A percentile compares a stretch with the other conserved stretches of the same genome.
phyloP scores from a whole-genome alignment of 2,113 vertebrate genomes.

The Lycocorax pyrrhopterus region DNA sequence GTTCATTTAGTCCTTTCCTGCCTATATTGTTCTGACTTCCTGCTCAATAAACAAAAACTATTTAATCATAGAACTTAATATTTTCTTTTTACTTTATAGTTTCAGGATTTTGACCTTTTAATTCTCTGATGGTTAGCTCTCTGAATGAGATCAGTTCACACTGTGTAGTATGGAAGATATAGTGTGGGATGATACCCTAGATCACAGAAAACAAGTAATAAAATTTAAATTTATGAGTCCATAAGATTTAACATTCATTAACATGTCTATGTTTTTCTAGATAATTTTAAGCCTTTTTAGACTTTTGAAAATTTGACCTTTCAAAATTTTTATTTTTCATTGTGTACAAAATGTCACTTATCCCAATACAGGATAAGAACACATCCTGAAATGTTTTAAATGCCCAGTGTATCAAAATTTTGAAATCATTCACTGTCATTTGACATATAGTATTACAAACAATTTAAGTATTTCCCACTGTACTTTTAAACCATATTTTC shows the following conservation, averaged over 20 bases:
- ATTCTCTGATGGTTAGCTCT: not conserved
- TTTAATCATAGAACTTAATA: not conserved
- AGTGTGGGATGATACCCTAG: not conserved
- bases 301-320: not conserved
- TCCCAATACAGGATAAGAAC: not conserved
- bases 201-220: not conserved
- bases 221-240: not conserved
- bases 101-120: not conserved
- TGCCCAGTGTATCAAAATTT: not conserved
- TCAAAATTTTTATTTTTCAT: not conserved
- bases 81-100: not conserved
- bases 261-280: not conserved
- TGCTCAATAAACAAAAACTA: not conserved
- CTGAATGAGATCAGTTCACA: not conserved
- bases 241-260: not conserved
- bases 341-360: not conserved
- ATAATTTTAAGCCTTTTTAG: not conserved
- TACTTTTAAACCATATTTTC: not conserved
- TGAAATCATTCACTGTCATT: not conserved
- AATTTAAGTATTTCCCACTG: not conserved
- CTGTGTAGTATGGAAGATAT: not conserved
- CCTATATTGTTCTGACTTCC: not conserved
- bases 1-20: not conserved
- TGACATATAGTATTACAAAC: not conserved
- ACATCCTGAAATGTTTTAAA: not conserved